phyloP scores from a whole-genome alignment of 2,113 vertebrate species.

The Chamaetylas fuelleborni region DNA sequence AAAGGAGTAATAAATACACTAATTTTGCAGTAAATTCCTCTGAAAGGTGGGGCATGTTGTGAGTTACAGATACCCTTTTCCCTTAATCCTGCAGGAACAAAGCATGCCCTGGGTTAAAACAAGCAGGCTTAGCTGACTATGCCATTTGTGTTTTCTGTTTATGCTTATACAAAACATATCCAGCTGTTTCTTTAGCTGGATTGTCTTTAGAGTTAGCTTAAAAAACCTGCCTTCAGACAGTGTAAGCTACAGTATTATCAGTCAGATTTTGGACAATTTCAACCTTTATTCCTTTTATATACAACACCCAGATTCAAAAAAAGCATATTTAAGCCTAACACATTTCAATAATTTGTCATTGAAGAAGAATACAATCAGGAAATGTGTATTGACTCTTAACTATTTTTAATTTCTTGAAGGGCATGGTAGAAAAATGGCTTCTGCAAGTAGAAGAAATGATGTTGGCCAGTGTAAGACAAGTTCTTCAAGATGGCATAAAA shows the following conservation, averaged over 20 bases:
- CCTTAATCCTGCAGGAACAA: background rate
- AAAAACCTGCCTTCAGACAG: background rate
- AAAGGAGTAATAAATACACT: background rate
- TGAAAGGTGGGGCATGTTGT: background rate
- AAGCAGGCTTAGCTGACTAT: background rate
- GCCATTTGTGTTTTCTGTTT: background rate
- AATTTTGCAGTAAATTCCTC: background rate
- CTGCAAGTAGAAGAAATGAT: conserved; percentile 87
- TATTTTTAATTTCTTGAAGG: conserved; percentile 67
- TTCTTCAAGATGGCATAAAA: conserved; percentile 78
- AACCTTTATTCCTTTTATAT: background rate
- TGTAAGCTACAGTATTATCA: background rate
- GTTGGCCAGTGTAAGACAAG: conserved; percentile 81
- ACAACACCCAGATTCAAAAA: background rate
- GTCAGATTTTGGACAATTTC: background rate
- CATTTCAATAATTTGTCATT: background rate
- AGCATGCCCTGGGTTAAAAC: background rate
- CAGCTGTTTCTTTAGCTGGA: background rate
- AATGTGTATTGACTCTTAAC: background rate
- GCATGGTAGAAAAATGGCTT: conserved; percentile 96
- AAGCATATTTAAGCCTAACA: background rate
- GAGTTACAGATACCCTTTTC: background rate
- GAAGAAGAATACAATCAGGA: background rate
- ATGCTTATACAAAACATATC: background rate
- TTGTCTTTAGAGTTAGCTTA: background rate